A percentile compares a stretch with the other conserved stretches of the same genome.
phyloP scores from a whole-genome alignment of 1,140 invertebrate genomes.

The Oncopeltus fasciatus region DNA sequence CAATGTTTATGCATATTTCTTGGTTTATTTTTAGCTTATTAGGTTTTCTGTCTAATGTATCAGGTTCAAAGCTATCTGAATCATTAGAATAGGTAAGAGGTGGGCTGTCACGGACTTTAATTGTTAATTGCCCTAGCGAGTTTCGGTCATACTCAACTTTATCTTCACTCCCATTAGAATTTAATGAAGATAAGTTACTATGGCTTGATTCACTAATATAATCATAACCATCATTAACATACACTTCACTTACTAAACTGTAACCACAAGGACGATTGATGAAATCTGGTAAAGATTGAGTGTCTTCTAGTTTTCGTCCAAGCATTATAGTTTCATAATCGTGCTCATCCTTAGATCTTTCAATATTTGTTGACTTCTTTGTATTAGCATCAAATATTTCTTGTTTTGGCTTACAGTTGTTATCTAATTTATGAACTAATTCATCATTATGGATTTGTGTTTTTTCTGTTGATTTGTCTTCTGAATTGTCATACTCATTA shows the following conservation, averaged over 20 bases:
- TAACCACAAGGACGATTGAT: slow-evolving; percentile 38
- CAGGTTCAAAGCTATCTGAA: slow-evolving; percentile 64
- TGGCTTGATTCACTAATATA: slow-evolving; percentile 46
- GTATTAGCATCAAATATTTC: slow-evolving; percentile 23
- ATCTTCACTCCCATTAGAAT: slow-evolving; percentile 18
- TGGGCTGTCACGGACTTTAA: slow-evolving; percentile 59
- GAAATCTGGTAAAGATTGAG: slow-evolving; percentile 35
- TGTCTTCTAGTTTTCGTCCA: slow-evolving; percentile 25
- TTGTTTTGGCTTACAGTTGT: no score
- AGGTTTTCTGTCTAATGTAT: slow-evolving; percentile 68
- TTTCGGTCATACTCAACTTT: slow-evolving; percentile 35
- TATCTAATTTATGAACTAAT: no score
- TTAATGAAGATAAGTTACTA: slow-evolving; percentile 16
- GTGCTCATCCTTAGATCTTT: no score
- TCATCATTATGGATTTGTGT: no score
- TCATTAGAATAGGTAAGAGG: slow-evolving; percentile 49
- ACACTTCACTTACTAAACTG: slow-evolving; percentile 58
- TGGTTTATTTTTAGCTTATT: slow-evolving; percentile 38
- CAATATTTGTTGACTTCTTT: slow-evolving; percentile 34
- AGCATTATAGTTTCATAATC: slow-evolving; percentile 27
- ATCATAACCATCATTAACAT: slow-evolving; percentile 60
- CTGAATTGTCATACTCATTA: no score
- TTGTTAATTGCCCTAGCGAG: slow-evolving; percentile 54
- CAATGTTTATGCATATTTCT: slow-evolving; percentile 29
- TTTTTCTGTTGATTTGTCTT: no score